A percentile compares a stretch with the other conserved stretches of the same genome.
Conservation (phyloP, 2,888 invertebrate species). For the Mythimna loreyi region DNA sequence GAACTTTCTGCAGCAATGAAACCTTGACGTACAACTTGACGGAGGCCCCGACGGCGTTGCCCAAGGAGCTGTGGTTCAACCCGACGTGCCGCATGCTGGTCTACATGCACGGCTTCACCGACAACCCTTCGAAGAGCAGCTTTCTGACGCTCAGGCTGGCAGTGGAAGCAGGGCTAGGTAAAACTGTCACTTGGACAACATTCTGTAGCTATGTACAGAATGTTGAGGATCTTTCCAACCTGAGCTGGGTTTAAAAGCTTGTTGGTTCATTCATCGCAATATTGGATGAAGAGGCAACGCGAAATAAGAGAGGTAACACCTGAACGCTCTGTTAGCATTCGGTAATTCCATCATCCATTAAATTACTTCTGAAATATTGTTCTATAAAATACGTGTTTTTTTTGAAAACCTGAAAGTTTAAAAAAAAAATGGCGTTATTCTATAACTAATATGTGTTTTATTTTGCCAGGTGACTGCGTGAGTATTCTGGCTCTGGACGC, state of each 20-base stretch:
- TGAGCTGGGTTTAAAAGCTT: no score
- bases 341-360: no score
- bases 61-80: conserved; percentile 19
- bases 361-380: no score
- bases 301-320: no score
- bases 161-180: not conserved
- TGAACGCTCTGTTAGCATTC: no score
- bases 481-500: conserved; percentile 84
- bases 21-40: conserved; percentile 28
- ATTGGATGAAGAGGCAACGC: no score
- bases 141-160: conserved; percentile 46
- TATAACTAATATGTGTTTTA: not conserved
- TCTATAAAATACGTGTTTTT: no score
- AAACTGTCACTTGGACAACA: not conserved
- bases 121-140: conserved; percentile 60
- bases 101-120: conserved; percentile 67
- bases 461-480: conserved; percentile 68
- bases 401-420: no score
- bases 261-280: no score
- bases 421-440: no score
- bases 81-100: conserved; percentile 30
- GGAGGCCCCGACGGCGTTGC: conserved; percentile 2
- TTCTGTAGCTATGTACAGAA: no score
- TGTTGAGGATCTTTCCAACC: no score
- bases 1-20: conserved; percentile 18